phyloP scores from a whole-genome alignment of 2,888 invertebrate genomes.

The Chalcosyrphus nemorum region DNA sequence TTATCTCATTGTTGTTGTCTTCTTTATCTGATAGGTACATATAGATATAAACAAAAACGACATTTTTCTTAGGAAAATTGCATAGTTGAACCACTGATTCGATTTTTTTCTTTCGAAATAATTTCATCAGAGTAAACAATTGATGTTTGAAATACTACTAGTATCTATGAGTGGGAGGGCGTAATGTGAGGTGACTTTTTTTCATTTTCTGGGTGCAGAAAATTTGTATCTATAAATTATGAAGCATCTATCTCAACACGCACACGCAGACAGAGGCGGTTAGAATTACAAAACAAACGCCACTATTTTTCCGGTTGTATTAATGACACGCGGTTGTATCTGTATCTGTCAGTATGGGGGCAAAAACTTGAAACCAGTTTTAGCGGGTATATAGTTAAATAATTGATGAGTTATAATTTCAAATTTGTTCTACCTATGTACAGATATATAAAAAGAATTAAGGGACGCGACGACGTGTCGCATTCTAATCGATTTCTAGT shows the following conservation, averaged over 20 bases:
- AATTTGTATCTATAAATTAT: background rate
- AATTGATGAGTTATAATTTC: background rate
- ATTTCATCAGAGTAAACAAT: background rate
- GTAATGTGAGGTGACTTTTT: constrained; percentile 3
- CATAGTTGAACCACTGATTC: no score
- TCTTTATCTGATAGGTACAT: background rate
- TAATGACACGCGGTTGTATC: background rate
- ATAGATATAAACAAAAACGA: background rate
- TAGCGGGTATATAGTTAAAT: background rate
- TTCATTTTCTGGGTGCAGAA: background rate
- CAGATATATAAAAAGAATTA: background rate
- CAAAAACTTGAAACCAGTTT: background rate
- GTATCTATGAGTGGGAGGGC: background rate
- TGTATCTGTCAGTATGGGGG: background rate
- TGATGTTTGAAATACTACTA: background rate
- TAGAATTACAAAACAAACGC: background rate
- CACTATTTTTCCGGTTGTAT: background rate
- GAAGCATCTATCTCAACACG: background rate
- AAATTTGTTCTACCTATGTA: background rate
- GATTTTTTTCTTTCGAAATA: background rate
- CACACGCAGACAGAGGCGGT: background rate
- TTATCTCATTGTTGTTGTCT: background rate
- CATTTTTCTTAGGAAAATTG: background rate
- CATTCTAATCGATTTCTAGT: background rate
- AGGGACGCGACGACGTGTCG: background rate